Conservation (phyloP, 2,888 invertebrate genomes). For the Mythimna lalbum region DNA sequence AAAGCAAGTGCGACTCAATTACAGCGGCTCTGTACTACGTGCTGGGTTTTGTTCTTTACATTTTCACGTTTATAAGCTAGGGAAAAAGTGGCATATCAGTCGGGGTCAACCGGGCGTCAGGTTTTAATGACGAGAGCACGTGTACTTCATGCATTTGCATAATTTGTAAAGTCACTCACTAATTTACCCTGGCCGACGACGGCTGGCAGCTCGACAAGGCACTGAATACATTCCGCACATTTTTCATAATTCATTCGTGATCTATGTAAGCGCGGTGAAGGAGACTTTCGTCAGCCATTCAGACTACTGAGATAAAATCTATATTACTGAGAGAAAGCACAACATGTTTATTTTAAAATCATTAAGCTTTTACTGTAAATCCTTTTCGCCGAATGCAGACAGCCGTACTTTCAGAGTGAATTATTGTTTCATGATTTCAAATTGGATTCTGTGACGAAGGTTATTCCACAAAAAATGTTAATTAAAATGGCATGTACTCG, state of each 20-base stretch:
- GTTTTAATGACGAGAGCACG: constrained; percentile 77
- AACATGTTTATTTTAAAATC: constrained; percentile 19
- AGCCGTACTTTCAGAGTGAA: constrained; percentile 10
- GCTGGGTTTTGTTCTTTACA: constrained; percentile 37
- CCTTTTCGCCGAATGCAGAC: constrained; percentile 16
- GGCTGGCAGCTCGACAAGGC: constrained; percentile 46
- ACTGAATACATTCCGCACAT: constrained; percentile 40
- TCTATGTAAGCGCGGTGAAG: constrained; percentile 12
- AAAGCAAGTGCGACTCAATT: constrained; percentile 51
- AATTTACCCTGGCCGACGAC: constrained; percentile 63
- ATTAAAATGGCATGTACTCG: constrained; percentile 20
- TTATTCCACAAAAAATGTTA: constrained; percentile 5
- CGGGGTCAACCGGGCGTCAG: constrained; percentile 71
- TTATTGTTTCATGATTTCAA: constrained; percentile 24
- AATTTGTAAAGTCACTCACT: constrained; percentile 74
- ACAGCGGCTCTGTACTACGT: constrained; percentile 15
- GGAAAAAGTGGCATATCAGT: constrained; percentile 62
- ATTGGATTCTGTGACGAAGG: constrained; percentile 13
- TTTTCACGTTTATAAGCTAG: constrained; percentile 54
- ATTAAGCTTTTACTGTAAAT: constrained; percentile 24
- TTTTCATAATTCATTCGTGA: constrained; percentile 35
- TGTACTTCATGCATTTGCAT: constrained; percentile 75
- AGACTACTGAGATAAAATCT: neutral
- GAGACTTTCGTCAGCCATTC: constrained; percentile 4
- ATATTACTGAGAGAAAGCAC: no score